Evolutionary conservation across 1,140 invertebrate species (phyloP).

Genomic region (Paraescarpia echinospica): DNA sequence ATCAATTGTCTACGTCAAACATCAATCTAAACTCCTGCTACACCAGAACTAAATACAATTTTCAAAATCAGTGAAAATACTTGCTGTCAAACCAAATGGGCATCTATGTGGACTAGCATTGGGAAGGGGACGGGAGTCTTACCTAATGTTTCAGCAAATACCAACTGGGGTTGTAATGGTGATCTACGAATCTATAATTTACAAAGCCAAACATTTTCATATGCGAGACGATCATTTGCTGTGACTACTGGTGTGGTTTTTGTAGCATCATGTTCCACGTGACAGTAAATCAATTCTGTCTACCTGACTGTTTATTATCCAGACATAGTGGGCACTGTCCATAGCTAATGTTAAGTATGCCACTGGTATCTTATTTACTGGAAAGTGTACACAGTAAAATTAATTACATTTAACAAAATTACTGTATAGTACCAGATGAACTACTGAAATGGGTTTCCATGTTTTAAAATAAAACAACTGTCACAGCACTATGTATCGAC

Average conservation of each 20-base stretch:
- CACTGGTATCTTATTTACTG: neutral
- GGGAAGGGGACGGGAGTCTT: too few relatives aligned
- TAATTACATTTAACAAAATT: neutral
- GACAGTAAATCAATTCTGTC: conserved; percentile 5
- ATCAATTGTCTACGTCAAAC: too few relatives aligned
- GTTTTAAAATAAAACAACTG: neutral
- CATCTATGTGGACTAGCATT: too few relatives aligned
- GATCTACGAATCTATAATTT: neutral
- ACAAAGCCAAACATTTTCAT: neutral
- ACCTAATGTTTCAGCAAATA: neutral
- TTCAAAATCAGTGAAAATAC: too few relatives aligned
- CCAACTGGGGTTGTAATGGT: neutral
- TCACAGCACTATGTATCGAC: neutral
- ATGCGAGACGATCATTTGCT: neutral
- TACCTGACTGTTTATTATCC: neutral
- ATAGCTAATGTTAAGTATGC: neutral
- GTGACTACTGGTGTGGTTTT: neutral
- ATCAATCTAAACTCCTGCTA: too few relatives aligned
- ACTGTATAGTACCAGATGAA: neutral
- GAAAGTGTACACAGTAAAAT: neutral
- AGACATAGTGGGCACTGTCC: neutral
- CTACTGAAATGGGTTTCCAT: neutral
- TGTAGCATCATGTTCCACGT: neutral
- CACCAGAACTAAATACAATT: too few relatives aligned
- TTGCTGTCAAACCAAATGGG: too few relatives aligned